Base-by-base conservation (phyloP, 1,140 invertebrate genomes). In the Rhizoglyphus robini region DNA sequence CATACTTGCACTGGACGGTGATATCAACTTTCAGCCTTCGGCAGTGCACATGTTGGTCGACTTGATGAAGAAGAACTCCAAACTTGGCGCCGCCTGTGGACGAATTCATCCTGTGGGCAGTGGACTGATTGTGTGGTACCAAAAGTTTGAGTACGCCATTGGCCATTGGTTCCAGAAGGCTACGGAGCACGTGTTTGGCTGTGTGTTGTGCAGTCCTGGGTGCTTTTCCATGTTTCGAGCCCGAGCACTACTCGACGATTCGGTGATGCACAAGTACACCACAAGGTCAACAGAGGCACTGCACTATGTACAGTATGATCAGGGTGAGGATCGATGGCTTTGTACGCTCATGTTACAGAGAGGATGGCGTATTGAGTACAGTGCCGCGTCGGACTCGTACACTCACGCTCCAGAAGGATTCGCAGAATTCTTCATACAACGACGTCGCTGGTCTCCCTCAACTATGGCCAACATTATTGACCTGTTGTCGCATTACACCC, bases 101-200 rank as follows among this genome's bases (percentile, higher is more conserved):
- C 84, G 95, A 71, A 98, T 98, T 76, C 94, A 98, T 82, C 95
- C 95, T 0, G 86, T 96, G 59, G 95, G 95, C 46, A 87, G 88
- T 84, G 94, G 95, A 65, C 88, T 90, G 8, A 96, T 98, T 93
- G 93, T 94, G 48, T 98, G 93, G 94, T 99, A 98, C 76, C 95
- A 98, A 76, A 86, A 91, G 79, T 98, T 98, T 78, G 95, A 98
- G 77, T 98, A 98, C 72, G 94, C 95, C 54, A 95, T 99, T 76
- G 94, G 94, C 72, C 95, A 99, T 87, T 98, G 95, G 95, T 86
- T 99, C 68, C 95, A 99, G 81, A 99, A 99, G 75, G 93, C 95
- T 23, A 96, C 95, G 0, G 95, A 98, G 77, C 95, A 99, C 73
- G 96, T 99, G 84, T 94, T 96, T 73, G 93, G 79, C 11, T 96